Percentiles rank a stretch among this genome's conserved stretches.
phyloP scores from a whole-genome alignment of 2,888 invertebrate species.

The Tholera decimalis region DNA sequence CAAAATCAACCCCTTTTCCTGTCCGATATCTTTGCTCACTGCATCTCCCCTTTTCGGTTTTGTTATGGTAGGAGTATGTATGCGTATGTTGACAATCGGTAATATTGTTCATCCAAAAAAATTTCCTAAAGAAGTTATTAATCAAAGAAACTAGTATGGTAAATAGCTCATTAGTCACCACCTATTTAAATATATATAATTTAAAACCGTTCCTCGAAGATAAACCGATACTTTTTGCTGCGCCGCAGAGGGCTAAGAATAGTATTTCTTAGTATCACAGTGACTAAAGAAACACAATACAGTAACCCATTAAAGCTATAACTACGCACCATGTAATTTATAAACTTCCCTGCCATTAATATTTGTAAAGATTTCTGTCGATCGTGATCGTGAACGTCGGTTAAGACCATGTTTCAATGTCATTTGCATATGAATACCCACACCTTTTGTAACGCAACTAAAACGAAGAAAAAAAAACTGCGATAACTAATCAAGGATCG shows the following conservation, averaged over 20 bases:
- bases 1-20: constrained; percentile 90
- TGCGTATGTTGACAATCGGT: constrained; percentile 51
- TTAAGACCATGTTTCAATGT: constrained; percentile 60
- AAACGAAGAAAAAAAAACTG: constrained; percentile 44
- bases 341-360: constrained; percentile 64
- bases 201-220: neutral
- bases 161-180: neutral
- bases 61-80: constrained; percentile 73
- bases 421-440: constrained; percentile 78
- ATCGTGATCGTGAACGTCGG: constrained; percentile 66
- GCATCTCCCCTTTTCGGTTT: constrained; percentile 84
- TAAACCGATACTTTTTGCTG: neutral
- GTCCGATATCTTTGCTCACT: constrained; percentile 89
- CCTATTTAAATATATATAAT: neutral
- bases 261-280: constrained; percentile 18
- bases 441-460: constrained; percentile 43
- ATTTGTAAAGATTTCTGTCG: constrained; percentile 70
- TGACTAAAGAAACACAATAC: constrained; percentile 40
- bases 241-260: neutral
- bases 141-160: neutral
- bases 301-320: constrained; percentile 40
- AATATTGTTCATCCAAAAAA: constrained; percentile 27
- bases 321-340: constrained; percentile 68
- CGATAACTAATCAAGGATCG: constrained; percentile 42
- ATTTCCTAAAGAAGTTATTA: too few species aligned